Percentiles rank a stretch among this genome's conserved stretches.
Evolutionary conservation across 2,888 invertebrate species (phyloP).

Genomic region (Himalopsyche japonica): DNA sequence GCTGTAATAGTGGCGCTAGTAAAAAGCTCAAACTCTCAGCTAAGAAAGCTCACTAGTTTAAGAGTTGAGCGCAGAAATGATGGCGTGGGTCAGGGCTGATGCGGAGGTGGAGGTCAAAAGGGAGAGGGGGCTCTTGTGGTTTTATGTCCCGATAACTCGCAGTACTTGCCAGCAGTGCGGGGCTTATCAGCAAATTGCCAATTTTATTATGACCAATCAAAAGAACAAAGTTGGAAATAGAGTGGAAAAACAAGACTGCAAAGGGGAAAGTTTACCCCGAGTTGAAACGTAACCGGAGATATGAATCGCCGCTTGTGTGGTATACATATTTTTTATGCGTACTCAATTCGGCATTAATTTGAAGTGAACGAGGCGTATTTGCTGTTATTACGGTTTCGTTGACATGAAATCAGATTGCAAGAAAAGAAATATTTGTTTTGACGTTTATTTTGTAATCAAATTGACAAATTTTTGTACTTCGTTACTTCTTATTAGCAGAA

Average conservation of each 20-base stretch:
- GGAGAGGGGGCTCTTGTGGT: slow-evolving; percentile 17
- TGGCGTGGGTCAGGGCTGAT: background rate
- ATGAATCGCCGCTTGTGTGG: slow-evolving; percentile 31
- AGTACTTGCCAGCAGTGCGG: slow-evolving; percentile 20
- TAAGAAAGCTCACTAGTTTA: background rate
- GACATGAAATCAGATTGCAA: background rate
- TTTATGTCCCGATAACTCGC: slow-evolving; percentile 39
- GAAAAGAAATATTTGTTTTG: background rate
- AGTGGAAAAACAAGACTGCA: slow-evolving; percentile 34
- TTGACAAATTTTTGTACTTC: background rate
- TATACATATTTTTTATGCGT: slow-evolving; percentile 19
- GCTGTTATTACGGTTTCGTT: background rate
- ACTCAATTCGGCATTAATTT: background rate
- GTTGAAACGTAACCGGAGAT: slow-evolving; percentile 29
- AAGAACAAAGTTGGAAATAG: slow-evolving; percentile 39
- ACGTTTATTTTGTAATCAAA: background rate
- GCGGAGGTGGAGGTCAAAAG: background rate
- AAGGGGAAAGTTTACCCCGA: slow-evolving; percentile 35
- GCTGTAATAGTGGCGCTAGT: background rate
- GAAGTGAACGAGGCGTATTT: background rate
- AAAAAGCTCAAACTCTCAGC: background rate
- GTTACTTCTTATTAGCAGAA: background rate
- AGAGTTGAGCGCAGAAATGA: background rate
- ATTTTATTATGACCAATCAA: slow-evolving; percentile 41
- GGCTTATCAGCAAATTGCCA: slow-evolving; percentile 39